These are phyloP conservation scores for Spicauda simplicius DNA, from an alignment of 2,888 invertebrate genomes.

Conservation along the genomic window DNA sequence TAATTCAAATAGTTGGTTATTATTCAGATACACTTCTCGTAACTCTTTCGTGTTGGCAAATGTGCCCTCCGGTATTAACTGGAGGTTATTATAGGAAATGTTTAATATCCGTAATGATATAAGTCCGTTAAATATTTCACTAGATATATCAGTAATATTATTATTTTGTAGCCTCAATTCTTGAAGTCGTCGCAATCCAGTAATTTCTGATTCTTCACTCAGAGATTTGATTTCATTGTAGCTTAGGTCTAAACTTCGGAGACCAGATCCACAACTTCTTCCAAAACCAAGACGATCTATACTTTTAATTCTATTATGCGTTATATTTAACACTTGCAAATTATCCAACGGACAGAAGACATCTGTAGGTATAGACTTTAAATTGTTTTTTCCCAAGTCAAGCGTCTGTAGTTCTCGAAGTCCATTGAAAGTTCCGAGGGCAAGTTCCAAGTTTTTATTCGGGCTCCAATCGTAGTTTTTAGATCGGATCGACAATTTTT, in stretches of 20 bases:
- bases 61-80: constrained; percentile 91
- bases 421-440: constrained; percentile 89
- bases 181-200: constrained; percentile 90
- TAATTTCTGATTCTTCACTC: constrained; percentile 90
- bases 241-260: constrained; percentile 92
- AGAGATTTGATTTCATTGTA: constrained; percentile 90
- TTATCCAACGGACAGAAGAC: constrained; percentile 92
- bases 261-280: constrained; percentile 87
- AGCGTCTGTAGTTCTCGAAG: constrained; percentile 91
- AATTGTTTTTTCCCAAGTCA: constrained; percentile 92
- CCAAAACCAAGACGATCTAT: constrained; percentile 90
- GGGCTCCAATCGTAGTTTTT: constrained; percentile 92
- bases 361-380: constrained; percentile 90
- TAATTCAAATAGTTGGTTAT: constrained; percentile 93
- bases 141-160: constrained; percentile 90
- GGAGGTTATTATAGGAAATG: constrained; percentile 93
- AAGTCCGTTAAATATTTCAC: constrained; percentile 92
- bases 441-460: constrained; percentile 90
- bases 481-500: constrained; percentile 91
- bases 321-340: constrained; percentile 92
- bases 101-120: constrained; percentile 92
- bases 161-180: constrained; percentile 93
- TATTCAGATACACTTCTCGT: constrained; percentile 93
- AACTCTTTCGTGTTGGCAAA: constrained; percentile 93
- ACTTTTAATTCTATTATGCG: constrained; percentile 91